Base-by-base conservation (phyloP, 1,140 invertebrate species). In the Trachymyrmex septentrionalis region DNA sequence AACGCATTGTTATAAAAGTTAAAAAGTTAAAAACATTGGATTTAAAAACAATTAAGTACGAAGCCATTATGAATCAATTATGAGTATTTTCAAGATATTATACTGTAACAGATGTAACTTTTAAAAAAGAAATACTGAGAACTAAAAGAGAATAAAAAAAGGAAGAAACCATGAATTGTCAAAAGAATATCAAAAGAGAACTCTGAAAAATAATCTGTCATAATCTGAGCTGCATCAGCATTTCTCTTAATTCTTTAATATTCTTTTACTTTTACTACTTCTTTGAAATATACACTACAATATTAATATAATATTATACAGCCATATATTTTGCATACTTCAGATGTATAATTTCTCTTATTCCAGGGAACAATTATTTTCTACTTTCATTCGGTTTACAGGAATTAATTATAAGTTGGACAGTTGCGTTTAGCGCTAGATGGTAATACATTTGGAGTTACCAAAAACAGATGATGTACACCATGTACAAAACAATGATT, bases 401-500 rank as follows among this genome's bases (percentile, higher is more conserved):
- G 30, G 19, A 67, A 66, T 12, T 4, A 63, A 76, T 44, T 44
- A 14, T 24, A 48, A 7, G 19, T 44, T 44, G 24, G 44, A 78
- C n/a, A 50, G 3, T 27, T 30, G 30, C 34, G 24, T 81, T 72
- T 57, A 72, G 3, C 38, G 38, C 3, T 12, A 48, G 16, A 24
- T 67, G 12, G 9, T 19, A 34, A 53, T 61, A 48, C 53, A 44
- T 59, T 61, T 3, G 55, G 2, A 48, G 7, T 59, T 21, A 16
- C 19, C 80, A 61, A 30, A 75, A 61, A 59, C 67, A 73, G 27
- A 19, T 71, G 55, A 61, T 48, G 44, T 24, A 44, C 34, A 81
- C 10, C 55, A 48, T 16, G 24, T 72, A 59, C 67, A 44, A 50
- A 73, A 84, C 80, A 48, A 50, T 75, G 69, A 75, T 61, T 75